phyloP scores from a whole-genome alignment of 2,113 vertebrate genomes.

The Entelurus aequoreus region DNA sequence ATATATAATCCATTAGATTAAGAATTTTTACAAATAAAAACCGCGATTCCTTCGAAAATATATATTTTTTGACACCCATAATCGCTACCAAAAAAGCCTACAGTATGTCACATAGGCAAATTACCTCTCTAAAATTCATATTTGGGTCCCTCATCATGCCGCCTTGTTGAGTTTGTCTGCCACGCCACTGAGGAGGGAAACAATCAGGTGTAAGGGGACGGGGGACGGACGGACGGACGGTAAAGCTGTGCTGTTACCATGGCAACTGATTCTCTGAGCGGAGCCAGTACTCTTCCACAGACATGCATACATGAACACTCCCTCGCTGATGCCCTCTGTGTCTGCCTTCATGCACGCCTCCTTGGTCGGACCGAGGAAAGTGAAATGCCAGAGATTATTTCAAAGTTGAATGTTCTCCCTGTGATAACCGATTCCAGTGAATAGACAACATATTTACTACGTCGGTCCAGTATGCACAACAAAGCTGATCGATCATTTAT shows the following conservation, averaged over 20 bases:
- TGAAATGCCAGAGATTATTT: neutral
- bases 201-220: slow-evolving; percentile 6
- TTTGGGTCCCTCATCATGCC: slow-evolving; percentile 23
- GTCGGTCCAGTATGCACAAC: slow-evolving; percentile 21
- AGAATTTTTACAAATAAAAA: too few species aligned
- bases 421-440: too few species aligned
- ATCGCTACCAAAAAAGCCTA: too few species aligned
- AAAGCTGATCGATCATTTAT: slow-evolving; percentile 1
- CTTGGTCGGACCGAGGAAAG: slow-evolving; percentile 37
- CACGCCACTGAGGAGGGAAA: slow-evolving; percentile 28
- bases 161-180: slow-evolving; percentile 23
- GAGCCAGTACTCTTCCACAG: slow-evolving; percentile 51
- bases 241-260: slow-evolving; percentile 67
- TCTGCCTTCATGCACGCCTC: slow-evolving; percentile 41
- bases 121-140: slow-evolving; percentile 7
- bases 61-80: too few species aligned
- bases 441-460: neutral
- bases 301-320: slow-evolving; percentile 11
- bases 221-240: slow-evolving; percentile 13
- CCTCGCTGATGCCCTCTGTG: slow-evolving; percentile 28
- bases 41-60: too few species aligned
- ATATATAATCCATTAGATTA: too few species aligned
- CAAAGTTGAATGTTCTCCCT: neutral
- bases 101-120: too few species aligned
- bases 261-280: slow-evolving; percentile 66